Evolutionary conservation across 2,797 vertebrate genomes (phyloP).

Genomic region (Sebastes cheni): DNA sequence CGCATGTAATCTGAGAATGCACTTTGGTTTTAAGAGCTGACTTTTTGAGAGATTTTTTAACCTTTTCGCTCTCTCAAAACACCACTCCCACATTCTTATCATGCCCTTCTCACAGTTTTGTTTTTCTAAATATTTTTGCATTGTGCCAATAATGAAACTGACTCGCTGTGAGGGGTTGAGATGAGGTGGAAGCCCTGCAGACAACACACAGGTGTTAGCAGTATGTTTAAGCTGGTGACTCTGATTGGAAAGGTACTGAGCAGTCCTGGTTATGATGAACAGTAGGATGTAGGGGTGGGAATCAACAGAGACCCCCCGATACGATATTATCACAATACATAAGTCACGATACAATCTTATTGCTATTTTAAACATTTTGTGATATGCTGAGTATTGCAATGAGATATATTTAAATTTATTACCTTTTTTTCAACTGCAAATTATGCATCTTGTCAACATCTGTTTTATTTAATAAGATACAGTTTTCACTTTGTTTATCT

Average conservation of each 20-base stretch:
- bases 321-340: no score
- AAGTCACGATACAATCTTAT: no score
- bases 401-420: no score
- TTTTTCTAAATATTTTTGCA: not conserved
- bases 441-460: no score
- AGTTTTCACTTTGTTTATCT: no score
- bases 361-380: no score
- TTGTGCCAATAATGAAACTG: not conserved
- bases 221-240: constrained; percentile 10
- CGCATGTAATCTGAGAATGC: not conserved
- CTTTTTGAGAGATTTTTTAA: not conserved
- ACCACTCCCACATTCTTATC: not conserved
- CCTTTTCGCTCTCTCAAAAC: not conserved
- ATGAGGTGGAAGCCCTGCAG: not conserved
- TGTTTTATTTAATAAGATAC: no score
- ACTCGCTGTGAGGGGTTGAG: not conserved
- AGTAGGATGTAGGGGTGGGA: not conserved
- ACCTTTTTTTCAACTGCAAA: no score
- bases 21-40: not conserved
- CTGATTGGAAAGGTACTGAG: constrained; percentile 44
- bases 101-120: not conserved
- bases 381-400: no score
- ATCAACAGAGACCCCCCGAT: no score
- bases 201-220: not conserved
- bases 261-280: not conserved